These are phyloP conservation scores for Scaptomyza caliginosa DNA, from an alignment of 2,888 invertebrate species.

Conservation along the genomic window DNA sequence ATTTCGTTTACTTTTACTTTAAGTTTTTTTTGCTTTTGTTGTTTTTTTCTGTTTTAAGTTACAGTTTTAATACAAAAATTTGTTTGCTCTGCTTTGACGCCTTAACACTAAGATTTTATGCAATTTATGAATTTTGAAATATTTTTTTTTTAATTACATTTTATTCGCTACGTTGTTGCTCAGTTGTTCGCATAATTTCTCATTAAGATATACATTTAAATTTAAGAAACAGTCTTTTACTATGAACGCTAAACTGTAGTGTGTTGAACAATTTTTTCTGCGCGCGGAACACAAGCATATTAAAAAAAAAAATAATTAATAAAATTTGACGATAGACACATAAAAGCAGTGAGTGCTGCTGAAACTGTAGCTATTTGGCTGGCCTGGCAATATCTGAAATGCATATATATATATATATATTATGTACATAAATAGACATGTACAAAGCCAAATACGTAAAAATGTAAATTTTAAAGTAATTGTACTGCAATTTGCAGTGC, in stretches of 20 bases:
- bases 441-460: slow-evolving; percentile 24
- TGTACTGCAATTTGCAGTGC: slow-evolving; percentile 23
- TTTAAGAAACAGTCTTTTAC: slow-evolving; percentile 78
- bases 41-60: slow-evolving; percentile 24
- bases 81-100: slow-evolving; percentile 46
- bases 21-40: slow-evolving; percentile 16
- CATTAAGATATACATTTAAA: slow-evolving; percentile 55
- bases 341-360: slow-evolving; percentile 37
- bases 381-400: slow-evolving; percentile 75
- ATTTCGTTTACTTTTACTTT: slow-evolving; percentile 39
- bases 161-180: too few relatives aligned
- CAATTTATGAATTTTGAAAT: slow-evolving; percentile 29
- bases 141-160: background rate
- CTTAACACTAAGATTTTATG: slow-evolving; percentile 48
- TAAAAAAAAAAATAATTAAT: slow-evolving; percentile 5
- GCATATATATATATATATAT: slow-evolving; percentile 31
- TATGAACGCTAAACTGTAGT: slow-evolving; percentile 75
- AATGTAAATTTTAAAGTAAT: slow-evolving; percentile 15
- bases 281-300: slow-evolving; percentile 10
- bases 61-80: slow-evolving; percentile 60
- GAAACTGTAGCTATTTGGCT: slow-evolving; percentile 62
- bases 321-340: background rate
- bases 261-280: slow-evolving; percentile 25
- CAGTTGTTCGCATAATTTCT: slow-evolving; percentile 27
- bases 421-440: slow-evolving; percentile 15